Evolutionary conservation across 1,140 invertebrate species (phyloP).

Genomic region (Dreissena rostriformis): DNA sequence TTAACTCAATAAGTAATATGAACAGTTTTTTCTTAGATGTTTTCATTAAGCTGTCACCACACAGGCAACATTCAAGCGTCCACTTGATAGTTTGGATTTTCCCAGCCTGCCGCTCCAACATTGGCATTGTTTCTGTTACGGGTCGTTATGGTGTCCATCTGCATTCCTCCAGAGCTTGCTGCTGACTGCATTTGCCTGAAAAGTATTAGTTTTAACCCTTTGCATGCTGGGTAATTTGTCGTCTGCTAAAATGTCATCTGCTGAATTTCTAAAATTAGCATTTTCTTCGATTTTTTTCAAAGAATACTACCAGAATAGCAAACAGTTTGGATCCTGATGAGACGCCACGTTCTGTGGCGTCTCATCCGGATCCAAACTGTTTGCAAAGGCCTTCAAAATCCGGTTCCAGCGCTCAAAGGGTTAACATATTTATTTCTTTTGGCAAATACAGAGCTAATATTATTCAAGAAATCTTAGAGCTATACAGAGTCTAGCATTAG

Average conservation of each 20-base stretch:
- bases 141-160: constrained; percentile 23
- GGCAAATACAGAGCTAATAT: too few species aligned
- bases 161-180: not conserved
- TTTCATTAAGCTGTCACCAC: too few species aligned
- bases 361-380: not conserved
- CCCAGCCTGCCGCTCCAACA: constrained; percentile 37
- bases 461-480: too few species aligned
- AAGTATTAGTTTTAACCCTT: not conserved
- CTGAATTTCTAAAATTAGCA: not conserved
- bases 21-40: too few species aligned
- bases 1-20: too few species aligned
- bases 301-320: not conserved
- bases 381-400: not conserved
- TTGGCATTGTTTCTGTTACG: not conserved
- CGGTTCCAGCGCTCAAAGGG: too few species aligned
- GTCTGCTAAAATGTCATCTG: not conserved
- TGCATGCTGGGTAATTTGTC: not conserved
- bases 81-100: constrained; percentile 34
- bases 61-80: not conserved
- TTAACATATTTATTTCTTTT: too few species aligned
- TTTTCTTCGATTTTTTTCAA: not conserved
- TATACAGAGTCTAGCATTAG: too few species aligned
- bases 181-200: constrained; percentile 30
- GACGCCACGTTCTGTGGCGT: not conserved
- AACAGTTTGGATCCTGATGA: too few species aligned